Evolutionary conservation across 2,113 vertebrate species (phyloP).

Genomic region (Myrmecobius fasciatus): DNA sequence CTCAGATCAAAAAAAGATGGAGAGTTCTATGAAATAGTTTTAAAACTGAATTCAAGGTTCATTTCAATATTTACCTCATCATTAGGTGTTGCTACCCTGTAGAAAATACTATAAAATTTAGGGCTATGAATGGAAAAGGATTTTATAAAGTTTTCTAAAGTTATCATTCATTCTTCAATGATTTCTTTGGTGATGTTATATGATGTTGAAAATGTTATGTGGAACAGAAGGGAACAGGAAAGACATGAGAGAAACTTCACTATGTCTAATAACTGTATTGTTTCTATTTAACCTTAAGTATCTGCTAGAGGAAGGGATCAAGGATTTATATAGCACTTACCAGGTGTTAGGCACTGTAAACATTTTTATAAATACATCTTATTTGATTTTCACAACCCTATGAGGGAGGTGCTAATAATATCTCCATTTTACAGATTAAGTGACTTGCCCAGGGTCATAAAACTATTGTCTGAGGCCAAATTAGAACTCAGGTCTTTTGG

Average conservation of each 20-base stretch:
- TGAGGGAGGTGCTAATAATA: not conserved
- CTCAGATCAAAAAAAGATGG: conserved; percentile 55
- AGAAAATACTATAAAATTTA: conserved; percentile 51
- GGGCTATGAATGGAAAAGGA: conserved; percentile 29
- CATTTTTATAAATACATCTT: not conserved
- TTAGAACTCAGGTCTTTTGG: not conserved
- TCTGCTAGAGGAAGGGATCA: not conserved
- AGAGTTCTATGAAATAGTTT: conserved; percentile 34
- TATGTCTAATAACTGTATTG: conserved; percentile 31
- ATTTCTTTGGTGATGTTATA: conserved; percentile 37
- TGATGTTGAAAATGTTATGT: not conserved
- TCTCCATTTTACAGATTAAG: not conserved
- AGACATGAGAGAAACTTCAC: conserved; percentile 11
- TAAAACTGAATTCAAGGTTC: conserved; percentile 41
- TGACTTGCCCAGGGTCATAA: not conserved
- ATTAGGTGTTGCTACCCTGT: conserved; percentile 41
- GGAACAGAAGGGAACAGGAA: conserved; percentile 39
- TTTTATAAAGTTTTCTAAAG: not conserved
- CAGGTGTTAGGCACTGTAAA: not conserved
- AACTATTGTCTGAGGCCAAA: not conserved
- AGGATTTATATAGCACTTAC: not conserved
- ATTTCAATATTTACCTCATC: conserved; percentile 52
- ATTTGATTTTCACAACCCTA: not conserved
- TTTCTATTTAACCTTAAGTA: conserved; percentile 27
- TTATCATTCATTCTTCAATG: conserved; percentile 2